These are phyloP conservation scores for Venusia cambrica DNA, from an alignment of 2,888 invertebrate genomes.

Conservation along the genomic window DNA sequence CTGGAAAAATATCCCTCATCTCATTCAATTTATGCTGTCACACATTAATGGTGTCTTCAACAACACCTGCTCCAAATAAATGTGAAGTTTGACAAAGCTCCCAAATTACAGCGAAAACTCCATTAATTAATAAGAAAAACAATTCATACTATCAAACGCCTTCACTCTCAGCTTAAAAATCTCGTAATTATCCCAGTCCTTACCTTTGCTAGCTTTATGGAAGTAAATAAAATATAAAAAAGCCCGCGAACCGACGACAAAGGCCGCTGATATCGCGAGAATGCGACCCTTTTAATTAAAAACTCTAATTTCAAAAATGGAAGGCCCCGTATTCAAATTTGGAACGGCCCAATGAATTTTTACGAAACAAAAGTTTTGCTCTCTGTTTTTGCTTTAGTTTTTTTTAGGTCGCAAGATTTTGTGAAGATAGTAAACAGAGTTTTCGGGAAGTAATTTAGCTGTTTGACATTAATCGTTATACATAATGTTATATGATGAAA, in stretches of 20 bases:
- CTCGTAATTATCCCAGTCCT: slow-evolving; percentile 31
- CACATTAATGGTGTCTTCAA: slow-evolving; percentile 10
- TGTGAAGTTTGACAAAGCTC: slow-evolving; percentile 14
- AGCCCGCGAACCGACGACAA: slow-evolving; percentile 40
- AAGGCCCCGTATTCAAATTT: slow-evolving; percentile 35
- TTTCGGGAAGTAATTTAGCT: too few species aligned
- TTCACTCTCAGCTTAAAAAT: slow-evolving; percentile 16
- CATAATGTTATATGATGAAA: too few species aligned
- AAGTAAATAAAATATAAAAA: slow-evolving; percentile 30
- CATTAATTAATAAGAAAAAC: slow-evolving; percentile 20
- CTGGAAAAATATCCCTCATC: too few species aligned
- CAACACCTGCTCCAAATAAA: slow-evolving; percentile 13
- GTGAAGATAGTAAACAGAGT: slow-evolving; percentile 11
- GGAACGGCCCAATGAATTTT: slow-evolving; percentile 33
- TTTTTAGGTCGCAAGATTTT: slow-evolving; percentile 19
- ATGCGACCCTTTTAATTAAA: slow-evolving; percentile 51
- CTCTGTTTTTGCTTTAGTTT: slow-evolving; percentile 22
- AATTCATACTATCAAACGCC: slow-evolving; percentile 16
- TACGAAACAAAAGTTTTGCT: slow-evolving; percentile 30
- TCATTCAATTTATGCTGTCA: too few species aligned
- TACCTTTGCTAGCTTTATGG: slow-evolving; percentile 35
- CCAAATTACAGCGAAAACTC: slow-evolving; percentile 15
- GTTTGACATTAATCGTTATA: too few species aligned
- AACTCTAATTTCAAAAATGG: slow-evolving; percentile 50
- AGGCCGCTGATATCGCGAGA: slow-evolving; percentile 46